Evolutionary conservation across 1,140 invertebrate species (phyloP).

Genomic region (Mamestra configurata): DNA sequence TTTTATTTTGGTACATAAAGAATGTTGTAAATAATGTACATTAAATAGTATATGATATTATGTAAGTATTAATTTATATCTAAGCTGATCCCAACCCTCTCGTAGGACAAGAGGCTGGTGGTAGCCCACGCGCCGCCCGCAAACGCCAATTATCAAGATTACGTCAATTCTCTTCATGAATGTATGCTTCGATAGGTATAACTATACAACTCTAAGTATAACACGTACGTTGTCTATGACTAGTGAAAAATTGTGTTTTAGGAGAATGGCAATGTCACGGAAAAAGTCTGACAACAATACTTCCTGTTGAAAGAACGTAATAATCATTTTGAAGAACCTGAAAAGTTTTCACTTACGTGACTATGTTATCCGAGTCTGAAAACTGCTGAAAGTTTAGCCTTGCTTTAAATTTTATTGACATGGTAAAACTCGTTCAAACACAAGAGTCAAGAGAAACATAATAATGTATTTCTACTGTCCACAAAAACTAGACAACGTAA

Average conservation of each 20-base stretch:
- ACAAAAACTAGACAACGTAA: neutral
- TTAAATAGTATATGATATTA: too few species aligned
- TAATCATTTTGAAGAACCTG: too few species aligned
- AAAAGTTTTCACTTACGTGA: too few species aligned
- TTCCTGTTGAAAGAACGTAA: too few species aligned
- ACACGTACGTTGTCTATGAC: neutral
- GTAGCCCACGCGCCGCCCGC: slow-evolving; percentile 42
- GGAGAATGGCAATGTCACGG: too few species aligned
- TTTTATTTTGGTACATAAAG: neutral
- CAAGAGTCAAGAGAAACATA: neutral
- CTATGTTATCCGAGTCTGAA: too few species aligned
- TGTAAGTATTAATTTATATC: neutral
- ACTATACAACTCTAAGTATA: slow-evolving; percentile 48
- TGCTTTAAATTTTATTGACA: too few species aligned
- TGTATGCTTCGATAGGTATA: slow-evolving; percentile 44
- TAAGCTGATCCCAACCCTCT: neutral
- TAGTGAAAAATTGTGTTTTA: neutral
- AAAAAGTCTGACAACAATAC: too few species aligned
- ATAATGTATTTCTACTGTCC: neutral
- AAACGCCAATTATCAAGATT: slow-evolving; percentile 74
- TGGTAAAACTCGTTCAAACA: too few species aligned
- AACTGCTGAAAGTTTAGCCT: too few species aligned
- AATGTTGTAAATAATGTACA: too few species aligned
- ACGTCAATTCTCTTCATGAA: slow-evolving; percentile 65
- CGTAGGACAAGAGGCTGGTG: neutral